phyloP scores from a whole-genome alignment of 1,140 invertebrate genomes.

The Drosophila yakuba region DNA sequence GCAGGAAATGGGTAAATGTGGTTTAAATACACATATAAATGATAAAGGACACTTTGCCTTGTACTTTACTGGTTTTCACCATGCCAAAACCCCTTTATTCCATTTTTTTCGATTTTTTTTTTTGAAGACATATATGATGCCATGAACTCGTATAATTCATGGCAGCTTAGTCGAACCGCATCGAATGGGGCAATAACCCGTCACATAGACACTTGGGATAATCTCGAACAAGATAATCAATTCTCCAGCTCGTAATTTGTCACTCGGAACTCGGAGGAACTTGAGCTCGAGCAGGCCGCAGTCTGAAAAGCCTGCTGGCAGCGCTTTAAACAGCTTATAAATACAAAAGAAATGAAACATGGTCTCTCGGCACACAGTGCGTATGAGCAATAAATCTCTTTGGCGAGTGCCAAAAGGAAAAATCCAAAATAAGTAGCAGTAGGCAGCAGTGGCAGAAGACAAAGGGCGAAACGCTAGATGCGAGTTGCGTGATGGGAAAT shows the following conservation, averaged over 20 bases:
- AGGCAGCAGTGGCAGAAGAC: constrained; percentile 8
- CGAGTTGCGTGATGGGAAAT: background rate
- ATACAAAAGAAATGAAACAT: constrained; percentile 55
- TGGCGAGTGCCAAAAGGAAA: constrained; percentile 40
- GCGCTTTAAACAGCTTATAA: constrained; percentile 59
- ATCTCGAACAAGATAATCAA: constrained; percentile 56
- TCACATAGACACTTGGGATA: constrained; percentile 48
- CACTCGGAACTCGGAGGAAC: constrained; percentile 10
- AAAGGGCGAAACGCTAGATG: constrained; percentile 7
- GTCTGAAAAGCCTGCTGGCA: constrained; percentile 15
- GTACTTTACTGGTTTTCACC: background rate
- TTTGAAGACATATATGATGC: background rate
- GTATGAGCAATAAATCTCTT: constrained; percentile 73
- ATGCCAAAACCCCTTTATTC: background rate
- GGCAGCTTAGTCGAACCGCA: constrained; percentile 44
- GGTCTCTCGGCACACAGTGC: constrained; percentile 45
- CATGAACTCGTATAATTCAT: constrained; percentile 47
- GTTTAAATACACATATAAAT: no score
- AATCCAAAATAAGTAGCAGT: constrained; percentile 41
- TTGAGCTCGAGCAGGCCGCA: background rate
- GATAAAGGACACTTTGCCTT: background rate
- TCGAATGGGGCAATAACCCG: constrained; percentile 50
- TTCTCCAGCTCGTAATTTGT: constrained; percentile 55
- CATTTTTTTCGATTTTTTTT: background rate
- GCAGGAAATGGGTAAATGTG: background rate